These are phyloP conservation scores for Pseudopipra pipra DNA, from an alignment of 2,113 vertebrate species.

Conservation along the genomic window DNA sequence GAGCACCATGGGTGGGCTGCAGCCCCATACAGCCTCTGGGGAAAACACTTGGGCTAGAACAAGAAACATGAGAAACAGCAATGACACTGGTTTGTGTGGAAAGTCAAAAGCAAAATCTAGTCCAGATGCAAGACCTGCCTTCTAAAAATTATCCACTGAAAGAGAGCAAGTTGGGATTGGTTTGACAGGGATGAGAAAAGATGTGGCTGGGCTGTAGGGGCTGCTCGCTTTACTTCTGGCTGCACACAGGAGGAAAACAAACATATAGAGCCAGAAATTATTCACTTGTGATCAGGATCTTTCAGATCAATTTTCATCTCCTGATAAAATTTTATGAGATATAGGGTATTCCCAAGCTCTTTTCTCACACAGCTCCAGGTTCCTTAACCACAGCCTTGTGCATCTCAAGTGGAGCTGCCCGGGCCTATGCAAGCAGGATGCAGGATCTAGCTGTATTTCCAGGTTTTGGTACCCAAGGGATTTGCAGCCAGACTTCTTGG, in stretches of 20 bases:
- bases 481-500: neutral
- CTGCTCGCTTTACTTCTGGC: neutral
- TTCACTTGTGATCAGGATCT: accelerated
- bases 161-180: neutral
- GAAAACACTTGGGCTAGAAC: accelerated
- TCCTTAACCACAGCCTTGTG: neutral
- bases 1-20: neutral
- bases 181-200: neutral
- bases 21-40: neutral
- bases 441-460: neutral
- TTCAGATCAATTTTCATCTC: neutral
- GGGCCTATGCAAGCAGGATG: accelerated
- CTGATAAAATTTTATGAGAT: neutral
- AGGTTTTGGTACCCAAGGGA: neutral
- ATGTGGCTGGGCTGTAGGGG: neutral
- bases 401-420: neutral
- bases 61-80: neutral
- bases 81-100: accelerated
- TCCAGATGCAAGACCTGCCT: neutral
- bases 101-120: neutral
- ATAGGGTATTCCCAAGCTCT: neutral
- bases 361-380: neutral
- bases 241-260: neutral
- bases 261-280: accelerated
- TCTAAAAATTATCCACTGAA: neutral